phyloP scores from a whole-genome alignment of 2,113 vertebrate genomes.

The Neogale vison region DNA sequence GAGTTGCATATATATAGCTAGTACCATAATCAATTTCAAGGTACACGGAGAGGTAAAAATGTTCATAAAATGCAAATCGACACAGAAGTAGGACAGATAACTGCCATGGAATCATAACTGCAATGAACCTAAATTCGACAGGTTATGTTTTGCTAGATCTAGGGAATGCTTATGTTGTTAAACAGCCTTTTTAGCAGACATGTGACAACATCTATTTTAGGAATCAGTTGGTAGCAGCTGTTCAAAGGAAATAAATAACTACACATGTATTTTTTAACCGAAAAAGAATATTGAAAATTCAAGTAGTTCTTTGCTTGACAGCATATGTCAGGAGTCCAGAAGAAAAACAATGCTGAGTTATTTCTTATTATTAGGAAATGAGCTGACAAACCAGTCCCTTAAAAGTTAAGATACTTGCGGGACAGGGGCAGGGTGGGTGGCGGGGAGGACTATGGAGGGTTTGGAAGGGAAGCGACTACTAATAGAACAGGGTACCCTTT shows the following conservation, averaged over 20 bases:
- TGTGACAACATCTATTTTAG: constrained; percentile 62
- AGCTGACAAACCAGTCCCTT: neutral
- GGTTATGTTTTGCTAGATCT: constrained; percentile 49
- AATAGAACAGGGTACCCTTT: neutral
- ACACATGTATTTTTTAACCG: constrained; percentile 47
- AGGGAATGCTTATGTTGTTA: constrained; percentile 61
- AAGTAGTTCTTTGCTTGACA: constrained; percentile 20
- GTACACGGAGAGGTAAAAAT: constrained; percentile 58
- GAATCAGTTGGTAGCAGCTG: constrained; percentile 67
- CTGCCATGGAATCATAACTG: constrained; percentile 51
- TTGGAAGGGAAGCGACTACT: neutral
- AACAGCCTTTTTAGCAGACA: constrained; percentile 70
- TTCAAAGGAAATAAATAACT: constrained; percentile 70
- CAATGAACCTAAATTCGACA: constrained; percentile 58
- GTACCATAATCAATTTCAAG: constrained; percentile 66
- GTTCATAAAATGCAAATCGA: constrained; percentile 76
- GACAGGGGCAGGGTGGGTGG: too few relatives aligned
- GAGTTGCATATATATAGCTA: constrained; percentile 57
- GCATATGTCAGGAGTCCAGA: neutral
- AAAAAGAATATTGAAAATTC: constrained; percentile 51
- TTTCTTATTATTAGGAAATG: neutral
- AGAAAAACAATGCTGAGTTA: constrained; percentile 4
- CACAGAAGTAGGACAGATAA: constrained; percentile 50
- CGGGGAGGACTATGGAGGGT: neutral
- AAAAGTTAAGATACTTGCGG: neutral